Evolutionary conservation across 2,113 vertebrate genomes (phyloP).

Genomic region (Ia io): DNA sequence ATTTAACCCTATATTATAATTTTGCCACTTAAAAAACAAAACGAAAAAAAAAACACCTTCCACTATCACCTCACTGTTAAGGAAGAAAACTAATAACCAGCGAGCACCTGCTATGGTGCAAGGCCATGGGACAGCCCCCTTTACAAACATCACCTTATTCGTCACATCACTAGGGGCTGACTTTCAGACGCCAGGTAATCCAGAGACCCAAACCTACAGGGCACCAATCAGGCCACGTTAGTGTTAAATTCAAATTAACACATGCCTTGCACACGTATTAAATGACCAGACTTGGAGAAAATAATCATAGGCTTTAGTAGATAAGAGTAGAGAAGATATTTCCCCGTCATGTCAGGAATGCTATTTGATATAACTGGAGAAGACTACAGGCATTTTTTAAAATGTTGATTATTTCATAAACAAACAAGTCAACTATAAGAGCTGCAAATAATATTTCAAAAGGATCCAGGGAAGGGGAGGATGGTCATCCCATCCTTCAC

Average conservation of each 20-base stretch:
- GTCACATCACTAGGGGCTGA: background rate
- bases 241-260: background rate
- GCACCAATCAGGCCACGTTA: background rate
- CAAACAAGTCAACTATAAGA: background rate
- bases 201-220: background rate
- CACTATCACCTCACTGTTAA: background rate
- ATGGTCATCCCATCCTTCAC: background rate
- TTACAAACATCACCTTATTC: background rate
- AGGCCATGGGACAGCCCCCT: background rate
- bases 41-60: background rate
- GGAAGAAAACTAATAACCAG: background rate
- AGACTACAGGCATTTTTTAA: background rate
- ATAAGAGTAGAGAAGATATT: background rate
- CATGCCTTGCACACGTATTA: background rate
- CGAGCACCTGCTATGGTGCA: background rate
- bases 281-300: background rate
- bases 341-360: background rate
- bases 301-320: background rate
- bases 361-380: background rate
- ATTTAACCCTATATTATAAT: background rate
- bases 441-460: background rate
- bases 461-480: background rate
- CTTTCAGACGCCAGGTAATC: background rate
- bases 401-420: background rate
- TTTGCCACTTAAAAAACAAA: background rate